Evolutionary conservation across 2,888 invertebrate species (phyloP).

Genomic region (Oligia strigilis): DNA sequence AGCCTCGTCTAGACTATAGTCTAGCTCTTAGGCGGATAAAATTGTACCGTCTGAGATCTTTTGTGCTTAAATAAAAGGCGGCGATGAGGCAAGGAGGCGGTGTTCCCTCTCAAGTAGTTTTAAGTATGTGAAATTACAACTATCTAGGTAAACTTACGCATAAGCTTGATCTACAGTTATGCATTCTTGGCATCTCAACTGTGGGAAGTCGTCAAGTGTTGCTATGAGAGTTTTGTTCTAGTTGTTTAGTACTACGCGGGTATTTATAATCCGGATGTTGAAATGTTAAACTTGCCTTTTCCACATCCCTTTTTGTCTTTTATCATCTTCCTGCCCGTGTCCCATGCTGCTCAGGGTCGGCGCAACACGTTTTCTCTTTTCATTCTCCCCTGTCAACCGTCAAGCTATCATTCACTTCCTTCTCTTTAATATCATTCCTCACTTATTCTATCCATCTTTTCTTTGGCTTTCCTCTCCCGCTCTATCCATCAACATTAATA

Average conservation of each 20-base stretch:
- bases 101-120: slow-evolving; percentile 18
- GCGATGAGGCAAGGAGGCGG: slow-evolving; percentile 42
- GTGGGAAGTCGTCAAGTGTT: neutral
- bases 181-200: slow-evolving; percentile 24
- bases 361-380: neutral
- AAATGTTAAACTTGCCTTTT: neutral
- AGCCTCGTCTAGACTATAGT: slow-evolving; percentile 54
- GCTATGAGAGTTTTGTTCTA: slow-evolving; percentile 15
- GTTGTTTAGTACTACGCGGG: neutral
- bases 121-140: slow-evolving; percentile 58
- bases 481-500: neutral
- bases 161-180: slow-evolving; percentile 22
- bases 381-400: neutral
- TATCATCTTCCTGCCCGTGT: neutral
- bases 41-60: slow-evolving; percentile 48
- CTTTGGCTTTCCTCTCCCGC: neutral
- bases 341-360: neutral
- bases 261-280: neutral
- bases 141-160: slow-evolving; percentile 32
- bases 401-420: neutral
- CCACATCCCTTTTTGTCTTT: neutral
- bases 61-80: slow-evolving; percentile 61
- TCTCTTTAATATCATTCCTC: neutral
- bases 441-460: neutral
- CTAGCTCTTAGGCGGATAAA: slow-evolving; percentile 36